A percentile compares a stretch with the other conserved stretches of the same genome.
These are phyloP conservation scores for Pseudomyrmex concolor DNA, from an alignment of 1,140 invertebrate genomes.

Conservation along the genomic window DNA sequence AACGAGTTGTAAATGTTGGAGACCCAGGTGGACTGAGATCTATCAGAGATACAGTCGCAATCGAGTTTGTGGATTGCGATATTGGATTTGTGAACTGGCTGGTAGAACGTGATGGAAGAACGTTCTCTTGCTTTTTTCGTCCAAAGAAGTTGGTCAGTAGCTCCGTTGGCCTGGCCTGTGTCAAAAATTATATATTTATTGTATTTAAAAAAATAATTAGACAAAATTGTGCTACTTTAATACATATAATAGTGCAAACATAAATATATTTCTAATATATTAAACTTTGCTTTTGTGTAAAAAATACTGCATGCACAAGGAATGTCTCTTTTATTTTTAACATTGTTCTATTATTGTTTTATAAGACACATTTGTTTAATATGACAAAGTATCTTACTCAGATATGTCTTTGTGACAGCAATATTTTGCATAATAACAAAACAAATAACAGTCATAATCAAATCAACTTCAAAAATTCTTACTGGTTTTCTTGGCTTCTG, in stretches of 20 bases:
- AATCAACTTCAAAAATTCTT: slow-evolving; percentile 43
- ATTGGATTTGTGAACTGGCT: slow-evolving; percentile 36
- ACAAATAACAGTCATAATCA: background rate
- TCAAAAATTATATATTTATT: background rate
- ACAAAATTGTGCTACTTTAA: too few relatives aligned
- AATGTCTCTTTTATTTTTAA: background rate
- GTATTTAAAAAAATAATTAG: background rate
- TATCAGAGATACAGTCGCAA: slow-evolving; percentile 76
- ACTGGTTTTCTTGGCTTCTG: slow-evolving; percentile 80
- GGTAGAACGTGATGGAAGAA: slow-evolving; percentile 34
- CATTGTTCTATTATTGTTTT: background rate
- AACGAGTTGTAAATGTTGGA: slow-evolving; percentile 90
- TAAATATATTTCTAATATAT: too few relatives aligned
- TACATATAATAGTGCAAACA: too few relatives aligned
- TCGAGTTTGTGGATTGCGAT: slow-evolving; percentile 59
- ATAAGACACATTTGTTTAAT: background rate
- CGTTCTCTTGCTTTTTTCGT: slow-evolving; percentile 64
- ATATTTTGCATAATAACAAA: background rate
- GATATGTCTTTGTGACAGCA: background rate
- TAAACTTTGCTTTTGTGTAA: background rate
- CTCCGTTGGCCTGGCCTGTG: slow-evolving; percentile 81
- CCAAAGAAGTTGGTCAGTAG: slow-evolving; percentile 80
- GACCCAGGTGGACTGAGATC: slow-evolving; percentile 88
- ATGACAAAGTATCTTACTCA: background rate
- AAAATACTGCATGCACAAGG: background rate